Conservation (phyloP, 2,797 vertebrate species). For the Manis crassicaudata region DNA sequence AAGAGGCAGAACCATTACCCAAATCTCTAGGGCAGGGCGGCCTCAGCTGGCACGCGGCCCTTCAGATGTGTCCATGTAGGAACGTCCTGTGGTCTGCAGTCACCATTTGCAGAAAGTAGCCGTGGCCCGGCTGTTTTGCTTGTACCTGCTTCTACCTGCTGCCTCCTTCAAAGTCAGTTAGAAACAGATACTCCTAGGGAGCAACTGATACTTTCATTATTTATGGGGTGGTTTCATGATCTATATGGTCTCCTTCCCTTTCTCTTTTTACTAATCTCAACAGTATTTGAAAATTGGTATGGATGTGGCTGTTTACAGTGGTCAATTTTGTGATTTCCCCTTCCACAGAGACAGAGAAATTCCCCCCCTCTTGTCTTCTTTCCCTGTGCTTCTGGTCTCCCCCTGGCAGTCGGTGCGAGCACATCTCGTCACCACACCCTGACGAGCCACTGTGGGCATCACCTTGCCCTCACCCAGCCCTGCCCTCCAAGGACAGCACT, state of each 20-base stretch:
- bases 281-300: constrained; percentile 48
- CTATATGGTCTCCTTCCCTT: constrained; percentile 76
- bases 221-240: constrained; percentile 83
- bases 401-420: too few species aligned
- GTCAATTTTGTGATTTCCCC: constrained; percentile 49
- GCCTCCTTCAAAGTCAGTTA: constrained; percentile 69
- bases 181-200: constrained; percentile 71
- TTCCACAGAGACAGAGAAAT: constrained; percentile 2
- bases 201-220: constrained; percentile 83
- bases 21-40: not conserved
- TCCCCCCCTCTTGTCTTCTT: not conserved
- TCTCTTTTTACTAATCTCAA: constrained; percentile 74
- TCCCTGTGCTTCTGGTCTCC: not conserved
- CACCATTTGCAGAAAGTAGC: not conserved
- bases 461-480: not conserved
- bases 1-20: not conserved
- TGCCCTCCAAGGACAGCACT: not conserved
- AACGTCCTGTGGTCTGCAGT: not conserved
- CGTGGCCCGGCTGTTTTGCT: not conserved
- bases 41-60: not conserved
- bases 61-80: not conserved
- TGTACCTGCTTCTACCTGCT: constrained; percentile 10
- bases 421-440: not conserved
- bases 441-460: not conserved
- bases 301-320: constrained; percentile 57